A percentile compares a stretch with the other conserved stretches of the same genome.
phyloP scores from a whole-genome alignment of 2,888 invertebrate genomes.

The Xiphydria camelus region DNA sequence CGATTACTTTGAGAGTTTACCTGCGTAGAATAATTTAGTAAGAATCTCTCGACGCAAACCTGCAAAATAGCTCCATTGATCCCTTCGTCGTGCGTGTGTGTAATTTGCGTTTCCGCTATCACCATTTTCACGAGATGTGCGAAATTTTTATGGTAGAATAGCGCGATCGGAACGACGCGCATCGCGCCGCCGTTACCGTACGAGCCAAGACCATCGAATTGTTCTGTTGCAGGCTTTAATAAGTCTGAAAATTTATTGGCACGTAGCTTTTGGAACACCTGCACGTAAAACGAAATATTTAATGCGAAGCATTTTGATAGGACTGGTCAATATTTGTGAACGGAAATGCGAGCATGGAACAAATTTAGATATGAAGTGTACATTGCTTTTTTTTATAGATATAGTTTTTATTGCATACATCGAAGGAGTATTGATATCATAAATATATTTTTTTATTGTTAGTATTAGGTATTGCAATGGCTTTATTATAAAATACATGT shows the following conservation, averaged over 20 bases:
- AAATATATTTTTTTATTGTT: no score
- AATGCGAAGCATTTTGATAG: no score
- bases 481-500: no score
- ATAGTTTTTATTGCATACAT: no score
- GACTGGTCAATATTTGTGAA: no score
- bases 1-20: background rate
- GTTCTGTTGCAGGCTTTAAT: constrained; percentile 66
- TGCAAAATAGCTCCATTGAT: constrained; percentile 64
- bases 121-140: constrained; percentile 60
- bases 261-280: constrained; percentile 63
- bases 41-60: constrained; percentile 33
- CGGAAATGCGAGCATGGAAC: no score
- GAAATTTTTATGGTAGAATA: constrained; percentile 63
- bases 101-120: constrained; percentile 62
- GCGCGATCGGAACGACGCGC: constrained; percentile 69
- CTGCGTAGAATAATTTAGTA: constrained; percentile 12
- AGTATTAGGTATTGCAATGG: no score
- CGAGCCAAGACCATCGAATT: constrained; percentile 71
- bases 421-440: no score
- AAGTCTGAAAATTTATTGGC: constrained; percentile 63
- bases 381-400: no score
- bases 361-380: no score
- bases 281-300: no score
- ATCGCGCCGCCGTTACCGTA: constrained; percentile 81
- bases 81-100: constrained; percentile 65